Evolutionary conservation across 1,140 invertebrate species (phyloP).

Genomic region (Halesus radiatus): DNA sequence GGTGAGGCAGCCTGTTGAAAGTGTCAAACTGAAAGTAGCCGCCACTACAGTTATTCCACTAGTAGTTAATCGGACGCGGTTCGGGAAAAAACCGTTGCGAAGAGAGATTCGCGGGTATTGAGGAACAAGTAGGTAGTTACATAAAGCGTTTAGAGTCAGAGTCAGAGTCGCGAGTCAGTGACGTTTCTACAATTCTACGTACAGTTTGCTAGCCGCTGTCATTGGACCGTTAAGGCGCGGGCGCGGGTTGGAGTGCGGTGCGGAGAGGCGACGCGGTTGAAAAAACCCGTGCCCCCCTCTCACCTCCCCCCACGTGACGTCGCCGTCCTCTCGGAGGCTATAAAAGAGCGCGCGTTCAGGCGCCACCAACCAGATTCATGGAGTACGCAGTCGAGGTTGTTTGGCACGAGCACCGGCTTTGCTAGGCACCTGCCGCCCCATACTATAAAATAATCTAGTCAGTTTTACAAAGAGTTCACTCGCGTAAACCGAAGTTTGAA

Average conservation of each 20-base stretch:
- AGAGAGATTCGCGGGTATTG: constrained; percentile 63
- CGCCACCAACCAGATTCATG: constrained; percentile 69
- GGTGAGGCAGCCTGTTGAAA: background rate
- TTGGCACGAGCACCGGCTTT: constrained; percentile 72
- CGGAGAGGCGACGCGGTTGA: constrained; percentile 26
- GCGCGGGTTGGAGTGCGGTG: constrained; percentile 10
- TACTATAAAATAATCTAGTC: constrained; percentile 70
- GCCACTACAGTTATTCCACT: constrained; percentile 55
- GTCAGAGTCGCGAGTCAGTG: constrained; percentile 23
- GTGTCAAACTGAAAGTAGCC: constrained; percentile 48
- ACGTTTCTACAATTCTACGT: constrained; percentile 49
- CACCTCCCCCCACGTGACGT: constrained; percentile 61
- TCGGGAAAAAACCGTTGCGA: constrained; percentile 61
- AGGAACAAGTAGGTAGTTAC: constrained; percentile 31
- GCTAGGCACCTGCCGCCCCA: constrained; percentile 72
- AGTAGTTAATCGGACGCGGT: constrained; percentile 19
- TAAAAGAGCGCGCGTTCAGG: constrained; percentile 69
- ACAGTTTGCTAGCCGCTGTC: constrained; percentile 23
- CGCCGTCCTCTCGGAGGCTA: constrained; percentile 62
- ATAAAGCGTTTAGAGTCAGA: constrained; percentile 45
- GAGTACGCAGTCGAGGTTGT: constrained; percentile 73
- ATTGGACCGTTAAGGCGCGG: constrained; percentile 52
- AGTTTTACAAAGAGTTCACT: constrained; percentile 67
- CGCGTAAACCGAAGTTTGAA: constrained; percentile 60
- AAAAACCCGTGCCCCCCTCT: constrained; percentile 41